Evolutionary conservation across 2,797 vertebrate species (phyloP).

Genomic region (Luscinia luscinia): DNA sequence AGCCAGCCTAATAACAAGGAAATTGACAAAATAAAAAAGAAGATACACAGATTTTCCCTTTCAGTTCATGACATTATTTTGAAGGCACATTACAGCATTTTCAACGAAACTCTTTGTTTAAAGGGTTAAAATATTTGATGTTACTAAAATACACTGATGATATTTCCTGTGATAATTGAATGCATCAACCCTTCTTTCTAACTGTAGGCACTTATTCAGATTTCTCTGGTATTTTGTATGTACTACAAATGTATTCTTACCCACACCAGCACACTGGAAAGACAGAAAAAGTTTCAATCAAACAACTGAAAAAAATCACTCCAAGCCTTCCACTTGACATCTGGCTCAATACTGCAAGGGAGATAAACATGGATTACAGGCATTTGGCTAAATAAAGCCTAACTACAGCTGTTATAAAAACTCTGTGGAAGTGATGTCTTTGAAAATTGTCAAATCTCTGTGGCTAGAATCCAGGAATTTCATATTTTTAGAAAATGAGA

Average conservation of each 20-base stretch:
- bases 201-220: not conserved
- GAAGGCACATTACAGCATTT: not conserved
- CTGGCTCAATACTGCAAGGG: not conserved
- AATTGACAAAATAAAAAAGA: not conserved
- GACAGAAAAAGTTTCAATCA: not conserved
- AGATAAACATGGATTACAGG: not conserved
- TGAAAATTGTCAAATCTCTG: constrained; percentile 5
- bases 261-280: not conserved
- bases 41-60: not conserved
- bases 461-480: constrained; percentile 7
- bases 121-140: not conserved
- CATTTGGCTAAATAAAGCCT: constrained; percentile 26
- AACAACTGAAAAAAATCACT: not conserved
- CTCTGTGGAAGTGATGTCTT: not conserved
- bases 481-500: not conserved
- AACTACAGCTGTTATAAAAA: constrained; percentile 26
- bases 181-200: not conserved
- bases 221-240: not conserved
- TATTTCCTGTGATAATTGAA: not conserved
- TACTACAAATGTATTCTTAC: not conserved
- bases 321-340: not conserved
- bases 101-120: not conserved
- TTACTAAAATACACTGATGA: not conserved
- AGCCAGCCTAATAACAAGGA: not conserved
- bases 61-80: not conserved